Conservation (phyloP, 2,797 vertebrate genomes). For the Melanotaenia trifasciata region DNA sequence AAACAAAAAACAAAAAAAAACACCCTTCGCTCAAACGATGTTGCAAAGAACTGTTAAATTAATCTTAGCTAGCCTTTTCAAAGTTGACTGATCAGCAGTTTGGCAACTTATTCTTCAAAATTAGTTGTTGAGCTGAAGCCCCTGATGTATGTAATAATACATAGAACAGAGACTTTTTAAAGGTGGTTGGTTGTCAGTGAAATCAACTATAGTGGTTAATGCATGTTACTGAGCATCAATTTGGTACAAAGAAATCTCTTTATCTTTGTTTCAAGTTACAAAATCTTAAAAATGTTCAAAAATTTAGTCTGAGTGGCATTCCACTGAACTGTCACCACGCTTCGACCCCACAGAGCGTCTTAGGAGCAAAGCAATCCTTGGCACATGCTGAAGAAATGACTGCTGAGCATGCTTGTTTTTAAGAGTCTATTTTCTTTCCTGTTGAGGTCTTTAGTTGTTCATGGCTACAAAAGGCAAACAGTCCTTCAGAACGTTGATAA, state of each 20-base stretch:
- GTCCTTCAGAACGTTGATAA: slow-evolving; percentile 38
- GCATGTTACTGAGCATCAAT: slow-evolving; percentile 48
- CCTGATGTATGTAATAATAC: slow-evolving; percentile 24
- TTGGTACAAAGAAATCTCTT: slow-evolving; percentile 33
- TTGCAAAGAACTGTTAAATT: slow-evolving; percentile 65
- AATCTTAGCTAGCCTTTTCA: slow-evolving; percentile 61
- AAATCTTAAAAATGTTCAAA: slow-evolving; percentile 27
- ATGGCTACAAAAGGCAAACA: slow-evolving; percentile 52
- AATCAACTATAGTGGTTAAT: slow-evolving; percentile 75
- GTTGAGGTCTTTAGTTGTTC: slow-evolving; percentile 55
- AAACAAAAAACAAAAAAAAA: not conserved
- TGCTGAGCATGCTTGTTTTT: slow-evolving; percentile 39
- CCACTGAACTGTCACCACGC: slow-evolving; percentile 20
- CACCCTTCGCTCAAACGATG: slow-evolving; percentile 44
- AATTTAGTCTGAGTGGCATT: slow-evolving; percentile 60
- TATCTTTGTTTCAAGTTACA: slow-evolving; percentile 37
- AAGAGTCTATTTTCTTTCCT: slow-evolving; percentile 23
- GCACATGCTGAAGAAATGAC: slow-evolving; percentile 58
- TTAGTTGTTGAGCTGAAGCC: slow-evolving; percentile 51
- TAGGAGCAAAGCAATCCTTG: slow-evolving; percentile 48
- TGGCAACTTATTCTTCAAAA: slow-evolving; percentile 65
- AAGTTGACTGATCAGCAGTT: slow-evolving; percentile 62
- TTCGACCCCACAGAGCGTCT: slow-evolving; percentile 9
- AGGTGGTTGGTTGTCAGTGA: slow-evolving; percentile 63
- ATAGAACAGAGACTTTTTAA: slow-evolving; percentile 39